Base-by-base conservation (phyloP, 2,888 invertebrate genomes). In the Eledone cirrhosa region DNA sequence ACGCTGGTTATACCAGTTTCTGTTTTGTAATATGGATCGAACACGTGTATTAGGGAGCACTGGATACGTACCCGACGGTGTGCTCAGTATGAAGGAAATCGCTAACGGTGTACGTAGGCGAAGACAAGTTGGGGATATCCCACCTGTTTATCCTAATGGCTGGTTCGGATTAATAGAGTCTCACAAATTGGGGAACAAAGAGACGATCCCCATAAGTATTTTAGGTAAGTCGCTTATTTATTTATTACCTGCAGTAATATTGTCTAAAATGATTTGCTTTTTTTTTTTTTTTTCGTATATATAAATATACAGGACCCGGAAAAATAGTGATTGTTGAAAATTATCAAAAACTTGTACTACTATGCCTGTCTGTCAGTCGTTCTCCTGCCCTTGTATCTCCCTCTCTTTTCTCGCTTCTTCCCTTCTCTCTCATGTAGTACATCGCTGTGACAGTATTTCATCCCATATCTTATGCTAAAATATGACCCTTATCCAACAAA, bases 101-200 rank as follows among this genome's bases (percentile, higher is more conserved):
- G 87, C 88, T 1, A 89, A 89, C 72, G 79, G 82, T 69, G 88
- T 90, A 11, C 85, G 85, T 81, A 85, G 85, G 78, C 87, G 92
- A 0, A 91, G 94, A 13, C 92, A 92, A 79, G 90, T 93, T 11
- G 95, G 95, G 0, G 91, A 92, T 0, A 88, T 95, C 3, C 96
- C 96, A 0, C 96, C 96, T 0, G 95, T 95, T 0, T 97, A 93
- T 88, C 97, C 97, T 0, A 97, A 97, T 87, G 97, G 97, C 0
- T 97, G 97, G 97, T 96, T 95, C 85, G 94, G 93, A 0, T 89
- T 97, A 1, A 91, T 94, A 0, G 96, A 96, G 88, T 94, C 94
- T 4, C 90, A 92, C 11, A 91, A 93, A 0, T 87, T 96, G 27
- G 83, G 85, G 59, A 86, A 80, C 14, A 83, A 82, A 72, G 82